Percentiles rank a stretch among this genome's conserved stretches.
Evolutionary conservation across 2,797 vertebrate species (phyloP).

Genomic region (Acanthornis magna): DNA sequence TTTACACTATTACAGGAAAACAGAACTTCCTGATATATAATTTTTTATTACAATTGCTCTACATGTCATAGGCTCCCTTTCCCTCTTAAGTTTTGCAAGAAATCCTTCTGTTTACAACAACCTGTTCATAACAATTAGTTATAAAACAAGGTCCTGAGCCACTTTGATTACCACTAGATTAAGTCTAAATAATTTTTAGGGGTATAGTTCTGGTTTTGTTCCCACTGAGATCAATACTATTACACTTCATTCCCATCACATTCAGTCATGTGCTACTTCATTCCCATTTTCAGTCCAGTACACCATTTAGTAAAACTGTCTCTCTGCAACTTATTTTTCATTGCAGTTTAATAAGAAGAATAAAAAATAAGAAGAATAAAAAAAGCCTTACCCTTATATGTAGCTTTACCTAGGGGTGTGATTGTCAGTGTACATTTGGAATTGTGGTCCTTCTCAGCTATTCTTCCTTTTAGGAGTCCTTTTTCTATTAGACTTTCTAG

Average conservation of each 20-base stretch:
- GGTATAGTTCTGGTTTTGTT: neutral
- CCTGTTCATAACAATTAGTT: neutral
- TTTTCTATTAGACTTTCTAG: constrained; percentile 80
- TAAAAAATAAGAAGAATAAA: neutral
- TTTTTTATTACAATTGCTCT: neutral
- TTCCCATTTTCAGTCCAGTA: neutral
- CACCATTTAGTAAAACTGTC: neutral
- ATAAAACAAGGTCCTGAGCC: neutral
- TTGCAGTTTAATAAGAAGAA: neutral
- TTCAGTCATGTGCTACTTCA: neutral
- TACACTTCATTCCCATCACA: neutral
- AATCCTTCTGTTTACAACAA: neutral
- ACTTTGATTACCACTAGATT: neutral
- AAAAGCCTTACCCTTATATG: constrained; percentile 85
- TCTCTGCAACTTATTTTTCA: neutral
- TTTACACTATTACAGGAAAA: neutral
- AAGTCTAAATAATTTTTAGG: neutral
- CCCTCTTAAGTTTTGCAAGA: neutral
- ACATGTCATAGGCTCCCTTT: neutral
- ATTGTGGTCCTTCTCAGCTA: neutral
- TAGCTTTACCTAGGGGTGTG: constrained; percentile 87
- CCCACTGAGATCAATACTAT: neutral
- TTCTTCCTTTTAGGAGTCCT: constrained; percentile 75
- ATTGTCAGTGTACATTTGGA: constrained; percentile 69
- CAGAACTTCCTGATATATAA: neutral